phyloP scores from a whole-genome alignment of 2,797 vertebrate genomes.

The Peromyscus attwateri region DNA sequence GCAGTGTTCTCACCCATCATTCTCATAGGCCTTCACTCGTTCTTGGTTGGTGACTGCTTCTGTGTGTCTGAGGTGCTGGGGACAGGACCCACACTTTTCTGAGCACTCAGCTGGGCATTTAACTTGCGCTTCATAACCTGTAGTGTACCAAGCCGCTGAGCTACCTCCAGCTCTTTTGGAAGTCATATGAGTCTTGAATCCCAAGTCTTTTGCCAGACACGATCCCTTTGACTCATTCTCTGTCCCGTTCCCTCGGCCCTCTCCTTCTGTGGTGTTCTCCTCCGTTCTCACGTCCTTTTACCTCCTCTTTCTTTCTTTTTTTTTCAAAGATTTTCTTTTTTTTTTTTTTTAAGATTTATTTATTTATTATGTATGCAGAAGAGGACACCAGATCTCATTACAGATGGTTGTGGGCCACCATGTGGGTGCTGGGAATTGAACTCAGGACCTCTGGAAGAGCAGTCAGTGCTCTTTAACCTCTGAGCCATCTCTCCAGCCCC shows the following conservation, averaged over 20 bases:
- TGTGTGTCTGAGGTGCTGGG: neutral
- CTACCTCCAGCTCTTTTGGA: neutral
- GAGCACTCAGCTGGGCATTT: neutral
- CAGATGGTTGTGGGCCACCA: too few relatives aligned
- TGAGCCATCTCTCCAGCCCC: too few relatives aligned
- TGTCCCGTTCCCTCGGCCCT: neutral
- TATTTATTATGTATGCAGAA: too few relatives aligned
- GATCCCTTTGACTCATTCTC: neutral
- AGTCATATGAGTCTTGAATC: neutral
- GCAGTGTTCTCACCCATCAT: neutral
- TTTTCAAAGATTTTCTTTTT: too few relatives aligned
- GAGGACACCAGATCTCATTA: too few relatives aligned
- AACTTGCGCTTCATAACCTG: neutral
- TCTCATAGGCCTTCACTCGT: neutral
- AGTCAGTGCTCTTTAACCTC: too few relatives aligned
- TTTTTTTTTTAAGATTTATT: too few relatives aligned
- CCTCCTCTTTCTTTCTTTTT: too few relatives aligned
- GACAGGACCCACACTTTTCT: neutral
- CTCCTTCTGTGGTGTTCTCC: neutral
- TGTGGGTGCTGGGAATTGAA: too few relatives aligned
- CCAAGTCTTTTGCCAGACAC: neutral
- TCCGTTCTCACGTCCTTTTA: neutral
- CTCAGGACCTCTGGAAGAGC: too few relatives aligned
- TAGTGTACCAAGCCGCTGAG: neutral
- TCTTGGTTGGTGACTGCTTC: neutral